Evolutionary conservation across 2,888 invertebrate species (phyloP), one percentile per base, ranked within the genome.

Genomic region (Epsilonema sp.): DNA sequence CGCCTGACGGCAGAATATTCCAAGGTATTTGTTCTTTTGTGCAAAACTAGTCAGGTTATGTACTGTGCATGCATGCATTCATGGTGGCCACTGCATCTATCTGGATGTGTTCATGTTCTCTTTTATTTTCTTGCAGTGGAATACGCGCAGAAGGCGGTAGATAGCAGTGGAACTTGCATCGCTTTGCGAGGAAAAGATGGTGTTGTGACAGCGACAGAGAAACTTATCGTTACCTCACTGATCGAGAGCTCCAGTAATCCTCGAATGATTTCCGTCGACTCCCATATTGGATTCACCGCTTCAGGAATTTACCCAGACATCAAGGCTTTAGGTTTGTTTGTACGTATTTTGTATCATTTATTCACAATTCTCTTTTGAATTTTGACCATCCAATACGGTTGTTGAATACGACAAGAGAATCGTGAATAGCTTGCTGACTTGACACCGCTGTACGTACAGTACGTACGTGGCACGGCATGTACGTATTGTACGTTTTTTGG

Each of bases 61-160:
- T n/a, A n/a, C n/a, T n/a, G n/a, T n/a, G n/a, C n/a, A n/a, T n/a
- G n/a, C n/a, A n/a, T n/a, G n/a, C n/a, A n/a, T n/a, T n/a, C n/a
- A n/a, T n/a, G n/a, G n/a, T n/a, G n/a, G n/a, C n/a, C n/a, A n/a
- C n/a, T n/a, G n/a, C n/a, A n/a, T n/a, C n/a, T n/a, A n/a, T n/a
- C n/a, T n/a, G n/a, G n/a, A n/a, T n/a, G n/a, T n/a, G n/a, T n/a
- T n/a, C n/a, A n/a, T n/a, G n/a, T n/a, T n/a, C n/a, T n/a, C n/a
- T n/a, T n/a, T n/a, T n/a, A n/a, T n/a, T n/a, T n/a, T 31, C 8
- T 54, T 58, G 46, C 47, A 58, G 61, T 99, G 1, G 97, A 99
- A 73, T 99, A 99, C 72, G 97, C 97, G 2, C 82, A 82, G 47
- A 99, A 99, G 71, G 97, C 97, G 3, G 94, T 99, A 1, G 97